Evolutionary conservation across 2,113 vertebrate genomes (phyloP).

Genomic region (Chamaea fasciata): DNA sequence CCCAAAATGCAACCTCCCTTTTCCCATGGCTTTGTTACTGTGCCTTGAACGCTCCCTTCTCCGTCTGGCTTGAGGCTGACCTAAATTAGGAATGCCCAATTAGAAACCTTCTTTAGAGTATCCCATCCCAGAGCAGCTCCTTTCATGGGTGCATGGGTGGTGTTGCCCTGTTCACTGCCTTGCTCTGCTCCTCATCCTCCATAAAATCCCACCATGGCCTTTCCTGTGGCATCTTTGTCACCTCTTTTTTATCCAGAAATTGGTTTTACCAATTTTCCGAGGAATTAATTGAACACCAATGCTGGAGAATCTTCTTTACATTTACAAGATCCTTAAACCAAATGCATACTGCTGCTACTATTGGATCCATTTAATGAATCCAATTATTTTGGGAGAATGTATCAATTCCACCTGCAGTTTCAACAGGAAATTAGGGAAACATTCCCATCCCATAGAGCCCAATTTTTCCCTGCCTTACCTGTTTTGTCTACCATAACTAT

Average conservation of each 20-base stretch:
- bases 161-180: not conserved
- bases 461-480: not conserved
- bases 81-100: not conserved
- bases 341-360: not conserved
- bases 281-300: not conserved
- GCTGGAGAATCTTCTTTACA: not conserved
- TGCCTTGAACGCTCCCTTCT: fast-evolving
- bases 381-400: not conserved
- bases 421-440: not conserved
- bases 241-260: not conserved
- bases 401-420: not conserved
- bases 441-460: not conserved
- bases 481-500: not conserved
- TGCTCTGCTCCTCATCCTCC: not conserved
- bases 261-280: not conserved
- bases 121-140: not conserved
- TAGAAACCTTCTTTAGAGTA: not conserved
- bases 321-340: not conserved
- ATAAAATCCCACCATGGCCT: not conserved
- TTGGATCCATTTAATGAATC: not conserved
- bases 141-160: fast-evolving
- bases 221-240: not conserved
- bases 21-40: not conserved
- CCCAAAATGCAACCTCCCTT: not conserved
- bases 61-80: not conserved